These are phyloP conservation scores for Cassiopea xamachana DNA, from an alignment of 30 jellyfish, hydroid and myxozoan genomes.

Conservation along the genomic window DNA sequence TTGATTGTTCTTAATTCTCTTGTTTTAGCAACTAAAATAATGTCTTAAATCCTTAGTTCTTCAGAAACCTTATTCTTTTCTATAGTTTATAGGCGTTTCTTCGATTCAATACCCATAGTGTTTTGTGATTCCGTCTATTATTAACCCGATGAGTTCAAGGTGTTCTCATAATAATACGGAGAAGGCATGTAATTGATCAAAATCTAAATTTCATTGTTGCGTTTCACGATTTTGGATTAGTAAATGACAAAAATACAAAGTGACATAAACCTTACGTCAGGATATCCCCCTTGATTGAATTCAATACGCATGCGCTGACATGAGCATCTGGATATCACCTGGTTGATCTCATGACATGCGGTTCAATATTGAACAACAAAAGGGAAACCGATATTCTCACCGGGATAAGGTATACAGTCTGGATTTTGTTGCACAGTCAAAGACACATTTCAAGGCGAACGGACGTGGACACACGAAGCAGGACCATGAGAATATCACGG, in stretches of 20 bases:
- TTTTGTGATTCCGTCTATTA: too few relatives aligned
- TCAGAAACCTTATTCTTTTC: too few relatives aligned
- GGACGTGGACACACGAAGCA: background rate
- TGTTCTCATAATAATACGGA: too few relatives aligned
- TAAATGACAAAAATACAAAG: background rate
- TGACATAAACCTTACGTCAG: background rate
- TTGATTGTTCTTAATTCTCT: too few relatives aligned
- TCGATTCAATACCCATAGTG: too few relatives aligned
- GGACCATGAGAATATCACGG: constrained; percentile 21
- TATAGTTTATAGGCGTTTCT: too few relatives aligned
- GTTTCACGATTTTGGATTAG: too few relatives aligned
- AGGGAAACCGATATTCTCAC: constrained; percentile 1
- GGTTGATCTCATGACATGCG: constrained; percentile 45
- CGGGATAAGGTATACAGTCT: background rate
- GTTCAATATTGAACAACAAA: background rate
- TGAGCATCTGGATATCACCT: constrained; percentile 62
- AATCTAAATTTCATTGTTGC: too few relatives aligned
- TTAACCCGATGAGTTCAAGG: too few relatives aligned
- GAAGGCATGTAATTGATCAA: too few relatives aligned
- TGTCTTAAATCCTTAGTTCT: too few relatives aligned
- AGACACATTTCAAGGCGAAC: background rate
- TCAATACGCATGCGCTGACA: constrained; percentile 32
- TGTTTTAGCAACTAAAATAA: too few relatives aligned
- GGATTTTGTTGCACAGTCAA: background rate
- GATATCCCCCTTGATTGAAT: background rate